Percentiles rank a stretch among this genome's conserved stretches.
Conservation (phyloP, 1,140 invertebrate species). For the Caenorhabditis tropicalis region DNA sequence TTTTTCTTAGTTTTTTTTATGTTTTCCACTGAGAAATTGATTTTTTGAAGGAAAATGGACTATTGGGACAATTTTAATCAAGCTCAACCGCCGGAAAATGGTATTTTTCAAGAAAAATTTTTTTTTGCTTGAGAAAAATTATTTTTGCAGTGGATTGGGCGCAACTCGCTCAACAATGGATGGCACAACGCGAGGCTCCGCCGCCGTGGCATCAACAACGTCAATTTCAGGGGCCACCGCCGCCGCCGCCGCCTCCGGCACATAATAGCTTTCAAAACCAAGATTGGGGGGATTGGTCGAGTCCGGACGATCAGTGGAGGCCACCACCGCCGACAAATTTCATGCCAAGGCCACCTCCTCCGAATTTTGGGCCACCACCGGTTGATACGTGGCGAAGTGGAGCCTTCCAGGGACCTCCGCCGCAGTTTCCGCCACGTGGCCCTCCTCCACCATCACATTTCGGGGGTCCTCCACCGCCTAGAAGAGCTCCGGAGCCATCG, state of each 20-base stretch:
- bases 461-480: background rate
- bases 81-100: slow-evolving; percentile 7
- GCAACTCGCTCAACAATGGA: slow-evolving; percentile 47
- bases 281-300: background rate
- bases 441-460: background rate
- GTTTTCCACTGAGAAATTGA: no score
- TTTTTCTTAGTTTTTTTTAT: background rate
- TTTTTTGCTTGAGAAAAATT: no score
- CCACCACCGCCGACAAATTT: background rate
- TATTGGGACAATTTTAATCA: slow-evolving; percentile 23
- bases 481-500: no score
- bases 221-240: background rate
- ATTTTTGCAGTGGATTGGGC: slow-evolving; percentile 48
- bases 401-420: background rate
- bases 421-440: background rate
- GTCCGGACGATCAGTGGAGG: background rate
- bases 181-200: background rate
- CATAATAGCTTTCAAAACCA: background rate
- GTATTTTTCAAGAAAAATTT: no score
- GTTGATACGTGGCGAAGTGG: background rate
- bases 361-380: background rate
- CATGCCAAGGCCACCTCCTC: background rate
- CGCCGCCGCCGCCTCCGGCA: background rate
- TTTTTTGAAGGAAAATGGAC: background rate
- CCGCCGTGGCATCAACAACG: background rate